Percentiles rank a stretch among this genome's conserved stretches.
Evolutionary conservation across 2,888 invertebrate genomes (phyloP).

Genomic region (Acleris laterana): DNA sequence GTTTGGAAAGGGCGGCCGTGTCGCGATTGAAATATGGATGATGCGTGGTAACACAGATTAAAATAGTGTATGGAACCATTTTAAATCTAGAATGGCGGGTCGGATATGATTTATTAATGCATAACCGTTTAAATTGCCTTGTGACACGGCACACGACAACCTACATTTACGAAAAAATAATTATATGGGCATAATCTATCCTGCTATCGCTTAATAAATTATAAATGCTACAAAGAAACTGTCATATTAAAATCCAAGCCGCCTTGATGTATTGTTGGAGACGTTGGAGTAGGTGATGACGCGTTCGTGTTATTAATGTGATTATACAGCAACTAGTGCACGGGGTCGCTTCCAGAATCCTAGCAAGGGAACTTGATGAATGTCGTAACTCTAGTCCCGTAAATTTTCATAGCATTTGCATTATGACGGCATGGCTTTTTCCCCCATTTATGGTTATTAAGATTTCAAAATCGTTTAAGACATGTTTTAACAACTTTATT

Average conservation of each 20-base stretch:
- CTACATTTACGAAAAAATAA: constrained; percentile 9
- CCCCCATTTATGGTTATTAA: no score
- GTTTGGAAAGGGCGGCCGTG: not conserved
- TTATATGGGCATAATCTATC: constrained; percentile 15
- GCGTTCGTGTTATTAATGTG: constrained; percentile 10
- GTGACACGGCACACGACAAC: constrained; percentile 27
- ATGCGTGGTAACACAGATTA: constrained; percentile 2
- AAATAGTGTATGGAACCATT: constrained; percentile 3
- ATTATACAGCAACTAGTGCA: constrained; percentile 12
- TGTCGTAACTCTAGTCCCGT: no score
- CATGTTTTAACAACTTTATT: no score
- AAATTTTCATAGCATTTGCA: no score
- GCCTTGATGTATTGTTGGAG: constrained; percentile 11
- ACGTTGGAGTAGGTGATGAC: constrained; percentile 20
- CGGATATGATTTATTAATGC: constrained; percentile 20
- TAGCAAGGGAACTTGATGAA: no score
- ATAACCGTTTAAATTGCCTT: constrained; percentile 21
- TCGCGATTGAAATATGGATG: constrained; percentile 10
- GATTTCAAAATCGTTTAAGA: no score
- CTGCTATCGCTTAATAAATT: constrained; percentile 16
- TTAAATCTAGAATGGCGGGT: not conserved
- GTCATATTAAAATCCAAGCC: constrained; percentile 14
- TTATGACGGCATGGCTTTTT: no score
- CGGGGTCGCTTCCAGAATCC: constrained; percentile 1
- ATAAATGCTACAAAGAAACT: constrained; percentile 12